phyloP scores from a whole-genome alignment of 2,797 vertebrate species.

The Orestias chungarensis region DNA sequence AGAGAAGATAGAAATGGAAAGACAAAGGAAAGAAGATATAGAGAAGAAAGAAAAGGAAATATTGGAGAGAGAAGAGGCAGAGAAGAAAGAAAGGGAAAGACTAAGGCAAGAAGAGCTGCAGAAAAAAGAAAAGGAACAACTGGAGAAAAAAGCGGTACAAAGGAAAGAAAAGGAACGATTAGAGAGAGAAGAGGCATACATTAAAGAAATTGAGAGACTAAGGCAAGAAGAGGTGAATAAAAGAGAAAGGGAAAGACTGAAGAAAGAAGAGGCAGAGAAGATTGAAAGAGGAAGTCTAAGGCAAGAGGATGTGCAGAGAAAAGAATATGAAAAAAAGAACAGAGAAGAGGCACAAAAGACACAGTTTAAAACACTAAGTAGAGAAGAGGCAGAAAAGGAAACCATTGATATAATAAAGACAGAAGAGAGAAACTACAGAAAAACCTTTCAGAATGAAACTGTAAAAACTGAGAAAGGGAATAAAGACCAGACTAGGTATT shows the following conservation, averaged over 20 bases:
- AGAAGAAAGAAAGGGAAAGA: neutral
- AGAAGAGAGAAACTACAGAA: neutral
- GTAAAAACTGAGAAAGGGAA: neutral
- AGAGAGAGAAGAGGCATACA: neutral
- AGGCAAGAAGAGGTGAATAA: neutral
- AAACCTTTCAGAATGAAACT: neutral
- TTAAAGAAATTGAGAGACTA: neutral
- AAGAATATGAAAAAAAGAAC: neutral
- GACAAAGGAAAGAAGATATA: neutral
- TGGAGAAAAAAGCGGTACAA: neutral
- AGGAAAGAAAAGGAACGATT: neutral
- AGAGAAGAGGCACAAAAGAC: neutral
- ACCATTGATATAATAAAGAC: rapidly evolving
- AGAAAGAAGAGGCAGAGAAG: neutral
- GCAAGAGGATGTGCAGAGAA: neutral
- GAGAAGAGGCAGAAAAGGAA: neutral
- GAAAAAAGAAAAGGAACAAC: neutral
- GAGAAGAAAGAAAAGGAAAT: constrained; percentile 1
- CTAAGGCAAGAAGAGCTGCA: neutral
- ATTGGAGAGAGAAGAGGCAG: neutral
- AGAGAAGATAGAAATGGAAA: neutral
- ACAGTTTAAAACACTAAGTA: neutral
- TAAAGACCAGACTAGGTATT: neutral
- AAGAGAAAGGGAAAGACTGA: neutral
- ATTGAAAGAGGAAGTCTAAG: neutral